Base-by-base conservation (phyloP, 2,113 vertebrate species). In the Chionodraco myersi region DNA sequence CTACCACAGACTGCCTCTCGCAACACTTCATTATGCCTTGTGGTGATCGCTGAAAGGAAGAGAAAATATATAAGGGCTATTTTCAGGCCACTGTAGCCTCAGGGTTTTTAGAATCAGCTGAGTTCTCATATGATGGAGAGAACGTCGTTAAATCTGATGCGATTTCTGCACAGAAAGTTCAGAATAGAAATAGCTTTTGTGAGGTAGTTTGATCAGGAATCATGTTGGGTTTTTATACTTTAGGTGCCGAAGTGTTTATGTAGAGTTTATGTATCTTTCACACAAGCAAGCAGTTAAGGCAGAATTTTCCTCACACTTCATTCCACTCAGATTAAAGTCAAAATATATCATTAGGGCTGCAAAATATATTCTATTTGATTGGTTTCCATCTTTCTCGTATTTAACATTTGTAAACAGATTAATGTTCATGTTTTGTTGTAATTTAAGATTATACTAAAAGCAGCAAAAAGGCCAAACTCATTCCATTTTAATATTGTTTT, bases 51-150 rank as follows among this genome's bases (percentile, higher is more conserved):
- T 60, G 65, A 77, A 81, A 18, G 66, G 70, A 77, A 58, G 45
- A 82, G 67, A 66, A 82, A 36, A 80, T 60, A 69, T 71, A 85
- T 53, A 75, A 59, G 23, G 60, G 16, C 13, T 70, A 49, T 89
- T 89, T 79, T 86, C 65, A 72, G 53, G 56, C 53, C 71, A 66
- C 3, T 1, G 3, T 23, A 59, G 74, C 88, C 85, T 81, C 34
- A 1, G 88, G 86, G 74, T 66, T 73, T 53, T 72, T 58, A 66
- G 49, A 61, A 92, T 91, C 89, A 92, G 89, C 89, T 91, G 91
- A 89, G 80, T 7, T n/a, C 83, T 89, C 89, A 89, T 79, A 84
- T 91, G 91, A 91, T 84, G 62, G 0, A 48, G 21, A 36, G 41
- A 48, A 52, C 23, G 11, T 54, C 56, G 66, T 13, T n/a, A 9